These are phyloP conservation scores for Cephus rjabovi DNA, from an alignment of 2,888 invertebrate genomes.

Conservation along the genomic window DNA sequence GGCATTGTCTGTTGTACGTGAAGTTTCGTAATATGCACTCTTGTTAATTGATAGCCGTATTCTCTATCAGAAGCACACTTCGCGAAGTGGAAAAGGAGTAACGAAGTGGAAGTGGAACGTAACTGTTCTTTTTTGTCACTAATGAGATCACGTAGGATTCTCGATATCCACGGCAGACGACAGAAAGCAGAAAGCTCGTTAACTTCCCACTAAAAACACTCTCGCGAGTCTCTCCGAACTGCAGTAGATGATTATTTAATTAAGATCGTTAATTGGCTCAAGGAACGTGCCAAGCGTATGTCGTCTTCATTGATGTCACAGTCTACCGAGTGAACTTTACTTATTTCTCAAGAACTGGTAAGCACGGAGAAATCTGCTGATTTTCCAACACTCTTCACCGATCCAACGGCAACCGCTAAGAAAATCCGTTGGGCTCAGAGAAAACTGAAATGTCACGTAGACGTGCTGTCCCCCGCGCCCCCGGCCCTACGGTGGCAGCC, in stretches of 20 bases:
- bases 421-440: neutral
- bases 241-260: neutral
- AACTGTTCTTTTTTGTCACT: neutral
- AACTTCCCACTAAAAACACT: neutral
- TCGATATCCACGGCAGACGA: neutral
- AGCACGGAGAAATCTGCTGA: neutral
- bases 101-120: neutral
- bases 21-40: neutral
- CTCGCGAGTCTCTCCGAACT: neutral
- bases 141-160: neutral
- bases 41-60: neutral
- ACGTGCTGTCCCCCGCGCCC: neutral
- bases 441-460: neutral
- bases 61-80: neutral
- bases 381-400: neutral
- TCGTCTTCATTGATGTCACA: neutral
- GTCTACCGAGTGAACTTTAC: neutral
- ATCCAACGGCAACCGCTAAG: neutral
- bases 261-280: neutral
- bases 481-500: neutral
- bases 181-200: neutral
- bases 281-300: neutral
- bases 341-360: neutral
- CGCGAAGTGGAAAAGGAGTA: neutral
- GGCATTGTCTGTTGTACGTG: neutral